phyloP scores from a whole-genome alignment of 2,888 invertebrate genomes.

The Xestia xanthographa region DNA sequence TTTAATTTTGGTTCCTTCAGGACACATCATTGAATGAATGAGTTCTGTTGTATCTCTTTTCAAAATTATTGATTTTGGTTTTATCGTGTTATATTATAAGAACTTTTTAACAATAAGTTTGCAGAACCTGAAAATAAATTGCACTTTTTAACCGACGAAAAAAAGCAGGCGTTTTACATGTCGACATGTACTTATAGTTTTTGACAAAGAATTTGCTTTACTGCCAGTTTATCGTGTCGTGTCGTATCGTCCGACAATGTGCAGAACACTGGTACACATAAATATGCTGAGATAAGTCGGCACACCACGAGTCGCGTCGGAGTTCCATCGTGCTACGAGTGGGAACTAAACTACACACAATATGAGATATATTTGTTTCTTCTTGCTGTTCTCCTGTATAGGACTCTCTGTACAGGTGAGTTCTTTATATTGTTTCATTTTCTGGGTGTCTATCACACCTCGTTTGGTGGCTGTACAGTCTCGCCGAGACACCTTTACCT shows the following conservation, averaged over 20 bases:
- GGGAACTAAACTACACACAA: slow-evolving; percentile 13
- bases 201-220: neutral
- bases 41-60: neutral
- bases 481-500: neutral
- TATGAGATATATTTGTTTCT: slow-evolving; percentile 53
- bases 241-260: slow-evolving; percentile 44
- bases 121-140: neutral
- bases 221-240: slow-evolving; percentile 39
- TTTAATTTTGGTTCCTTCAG: neutral
- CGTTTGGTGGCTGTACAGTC: neutral
- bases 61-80: neutral
- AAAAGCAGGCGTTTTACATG: neutral
- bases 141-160: neutral
- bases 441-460: neutral
- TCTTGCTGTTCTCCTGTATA: slow-evolving; percentile 63
- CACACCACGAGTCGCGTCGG: slow-evolving; percentile 32
- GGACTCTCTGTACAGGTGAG: slow-evolving; percentile 72
- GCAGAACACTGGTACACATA: slow-evolving; percentile 42
- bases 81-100: neutral
- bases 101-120: neutral
- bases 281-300: slow-evolving; percentile 44
- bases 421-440: slow-evolving; percentile 21
- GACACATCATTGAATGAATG: neutral
- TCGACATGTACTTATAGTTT: no score
- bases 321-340: slow-evolving; percentile 14